Evolutionary conservation across 1,140 invertebrate genomes (phyloP).

Genomic region (Philotrypesis tridentata): DNA sequence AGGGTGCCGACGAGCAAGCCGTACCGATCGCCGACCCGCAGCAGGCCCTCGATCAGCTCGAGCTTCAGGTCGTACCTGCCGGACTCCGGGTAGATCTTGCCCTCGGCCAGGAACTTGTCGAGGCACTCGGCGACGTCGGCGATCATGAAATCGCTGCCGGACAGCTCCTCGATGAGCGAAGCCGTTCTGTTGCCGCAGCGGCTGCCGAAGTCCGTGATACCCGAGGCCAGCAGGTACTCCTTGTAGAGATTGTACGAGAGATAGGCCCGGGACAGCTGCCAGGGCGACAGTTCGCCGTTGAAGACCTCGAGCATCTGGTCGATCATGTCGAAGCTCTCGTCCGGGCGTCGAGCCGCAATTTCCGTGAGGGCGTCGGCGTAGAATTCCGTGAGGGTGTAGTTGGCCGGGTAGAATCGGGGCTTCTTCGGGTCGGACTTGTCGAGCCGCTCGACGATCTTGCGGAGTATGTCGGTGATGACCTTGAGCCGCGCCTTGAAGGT

Average conservation of each 20-base stretch:
- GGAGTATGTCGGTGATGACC: not conserved
- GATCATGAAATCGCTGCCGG: not conserved
- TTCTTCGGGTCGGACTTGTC: not conserved
- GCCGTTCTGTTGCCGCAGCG: not conserved
- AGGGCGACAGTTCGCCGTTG: not conserved
- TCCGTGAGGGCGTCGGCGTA: not conserved
- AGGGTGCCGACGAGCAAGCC: not conserved
- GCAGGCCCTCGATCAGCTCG: not conserved
- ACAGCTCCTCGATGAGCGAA: not conserved
- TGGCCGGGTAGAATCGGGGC: not conserved
- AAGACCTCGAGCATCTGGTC: conserved; percentile 12
- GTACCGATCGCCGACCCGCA: conserved; percentile 13
- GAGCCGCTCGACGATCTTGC: not conserved
- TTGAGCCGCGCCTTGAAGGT: not conserved
- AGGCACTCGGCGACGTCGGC: conserved; percentile 19
- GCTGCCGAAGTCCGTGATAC: conserved; percentile 1
- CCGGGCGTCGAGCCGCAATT: not conserved
- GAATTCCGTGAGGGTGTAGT: conserved; percentile 9
- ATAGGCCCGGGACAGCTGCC: conserved; percentile 6
- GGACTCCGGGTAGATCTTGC: not conserved
- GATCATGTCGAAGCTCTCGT: not conserved
- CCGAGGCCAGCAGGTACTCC: not conserved
- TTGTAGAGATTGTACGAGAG: conserved; percentile 3
- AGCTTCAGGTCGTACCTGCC: not conserved
- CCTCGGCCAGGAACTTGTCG: not conserved